These are phyloP conservation scores for Caenorhabditis sp. DNA, from an alignment of 2,888 invertebrate genomes.

Conservation along the genomic window DNA sequence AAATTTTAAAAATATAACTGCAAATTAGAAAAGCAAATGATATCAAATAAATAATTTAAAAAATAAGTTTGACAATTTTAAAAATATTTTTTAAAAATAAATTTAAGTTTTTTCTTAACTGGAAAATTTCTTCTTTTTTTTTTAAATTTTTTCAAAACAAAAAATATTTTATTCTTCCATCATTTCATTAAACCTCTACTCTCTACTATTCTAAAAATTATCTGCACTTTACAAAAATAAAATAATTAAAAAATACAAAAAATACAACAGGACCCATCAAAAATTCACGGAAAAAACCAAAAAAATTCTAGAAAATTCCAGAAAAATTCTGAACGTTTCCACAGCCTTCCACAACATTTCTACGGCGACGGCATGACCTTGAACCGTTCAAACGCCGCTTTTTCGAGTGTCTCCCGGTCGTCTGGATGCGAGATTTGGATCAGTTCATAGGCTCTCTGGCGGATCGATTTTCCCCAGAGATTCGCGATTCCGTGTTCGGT, in stretches of 20 bases:
- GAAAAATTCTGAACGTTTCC: slow-evolving; percentile 2
- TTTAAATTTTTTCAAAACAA: too few species aligned
- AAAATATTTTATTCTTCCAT: too few species aligned
- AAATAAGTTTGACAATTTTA: too few species aligned
- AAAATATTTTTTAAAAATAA: too few species aligned
- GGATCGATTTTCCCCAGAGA: slow-evolving; percentile 76
- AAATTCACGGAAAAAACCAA: neutral
- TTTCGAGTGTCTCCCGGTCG: slow-evolving; percentile 91
- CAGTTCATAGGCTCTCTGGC: slow-evolving; percentile 92
- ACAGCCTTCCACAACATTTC: neutral
- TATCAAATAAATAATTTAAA: neutral
- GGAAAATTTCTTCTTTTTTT: too few species aligned
- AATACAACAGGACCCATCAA: neutral
- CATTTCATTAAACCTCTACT: too few species aligned
- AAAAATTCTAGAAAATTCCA: neutral
- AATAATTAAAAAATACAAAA: too few species aligned
- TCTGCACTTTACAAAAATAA: too few species aligned
- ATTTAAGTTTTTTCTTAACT: too few species aligned
- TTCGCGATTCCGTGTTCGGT: slow-evolving; percentile 88
- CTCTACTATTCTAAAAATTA: too few species aligned
- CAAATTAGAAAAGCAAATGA: neutral
- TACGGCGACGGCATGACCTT: slow-evolving; percentile 81
- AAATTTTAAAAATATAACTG: too few species aligned
- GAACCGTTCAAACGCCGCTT: slow-evolving; percentile 89
- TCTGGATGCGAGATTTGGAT: slow-evolving; percentile 93